Evolutionary conservation across 1,140 invertebrate genomes (phyloP).

Genomic region (Andricus grossulariae): DNA sequence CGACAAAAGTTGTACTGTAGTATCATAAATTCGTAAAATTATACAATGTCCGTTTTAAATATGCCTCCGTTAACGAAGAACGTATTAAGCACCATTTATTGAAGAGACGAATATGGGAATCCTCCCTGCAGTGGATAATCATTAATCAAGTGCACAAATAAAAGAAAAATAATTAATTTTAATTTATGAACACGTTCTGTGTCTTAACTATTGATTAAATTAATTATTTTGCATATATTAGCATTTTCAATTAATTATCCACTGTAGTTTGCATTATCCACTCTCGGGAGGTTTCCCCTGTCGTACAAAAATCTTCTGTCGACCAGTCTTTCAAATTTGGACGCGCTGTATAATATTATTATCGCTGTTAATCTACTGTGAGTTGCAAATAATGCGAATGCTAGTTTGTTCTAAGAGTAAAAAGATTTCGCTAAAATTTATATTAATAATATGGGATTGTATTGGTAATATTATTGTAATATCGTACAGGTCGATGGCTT

Average conservation of each 20-base stretch:
- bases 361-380: background rate
- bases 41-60: background rate
- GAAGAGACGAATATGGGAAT: background rate
- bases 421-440: conserved; percentile 4
- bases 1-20: conserved; percentile 12
- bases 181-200: no score
- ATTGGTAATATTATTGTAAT: conserved; percentile 1
- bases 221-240: no score
- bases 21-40: background rate
- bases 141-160: no score
- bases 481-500: conserved; percentile 1
- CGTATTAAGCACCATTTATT: conserved; percentile 21
- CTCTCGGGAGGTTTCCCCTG: background rate
- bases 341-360: conserved; percentile 11
- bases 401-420: background rate
- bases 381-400: background rate
- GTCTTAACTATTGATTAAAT: no score
- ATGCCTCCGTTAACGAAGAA: background rate
- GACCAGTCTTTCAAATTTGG: conserved; percentile 26
- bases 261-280: no score
- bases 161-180: no score
- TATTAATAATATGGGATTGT: background rate
- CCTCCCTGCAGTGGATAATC: no score
- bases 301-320: conserved; percentile 15
- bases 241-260: no score